Conservation (phyloP, 1,140 invertebrate species). For the Rhagoletis zephyria region DNA sequence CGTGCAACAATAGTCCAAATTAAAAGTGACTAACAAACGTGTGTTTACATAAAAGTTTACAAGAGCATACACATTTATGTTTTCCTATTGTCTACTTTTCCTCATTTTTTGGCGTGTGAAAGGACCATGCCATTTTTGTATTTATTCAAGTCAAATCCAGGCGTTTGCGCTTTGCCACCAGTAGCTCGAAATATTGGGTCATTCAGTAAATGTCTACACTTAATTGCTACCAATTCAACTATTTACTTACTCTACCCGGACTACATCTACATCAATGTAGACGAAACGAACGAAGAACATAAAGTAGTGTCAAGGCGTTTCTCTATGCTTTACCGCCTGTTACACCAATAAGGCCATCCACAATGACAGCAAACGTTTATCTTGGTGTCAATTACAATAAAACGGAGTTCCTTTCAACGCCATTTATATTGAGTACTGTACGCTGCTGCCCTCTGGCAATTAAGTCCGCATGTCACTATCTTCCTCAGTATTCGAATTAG, state of each 20-base stretch:
- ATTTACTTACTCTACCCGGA: not conserved
- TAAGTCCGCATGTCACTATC: not conserved
- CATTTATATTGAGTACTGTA: conserved; percentile 36
- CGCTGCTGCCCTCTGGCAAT: not conserved
- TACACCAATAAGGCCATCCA: not conserved
- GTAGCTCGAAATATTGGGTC: not conserved
- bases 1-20: too few relatives aligned
- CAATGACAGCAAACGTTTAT: conserved; percentile 44
- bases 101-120: not conserved
- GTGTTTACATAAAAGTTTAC: too few relatives aligned
- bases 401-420: conserved; percentile 50
- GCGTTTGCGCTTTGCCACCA: conserved; percentile 24
- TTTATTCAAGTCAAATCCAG: not conserved
- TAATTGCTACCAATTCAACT: not conserved
- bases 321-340: not conserved
- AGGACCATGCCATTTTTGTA: conserved; percentile 2
- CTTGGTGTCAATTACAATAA: conserved; percentile 53
- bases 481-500: not conserved
- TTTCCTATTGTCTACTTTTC: too few relatives aligned
- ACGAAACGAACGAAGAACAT: too few relatives aligned
- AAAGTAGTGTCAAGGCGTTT: not conserved
- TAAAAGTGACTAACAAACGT: too few relatives aligned
- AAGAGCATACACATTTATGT: too few relatives aligned
- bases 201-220: conserved; percentile 27
- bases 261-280: not conserved